Evolutionary conservation across 2,888 invertebrate species (phyloP).

Genomic region (Idaea aversata): DNA sequence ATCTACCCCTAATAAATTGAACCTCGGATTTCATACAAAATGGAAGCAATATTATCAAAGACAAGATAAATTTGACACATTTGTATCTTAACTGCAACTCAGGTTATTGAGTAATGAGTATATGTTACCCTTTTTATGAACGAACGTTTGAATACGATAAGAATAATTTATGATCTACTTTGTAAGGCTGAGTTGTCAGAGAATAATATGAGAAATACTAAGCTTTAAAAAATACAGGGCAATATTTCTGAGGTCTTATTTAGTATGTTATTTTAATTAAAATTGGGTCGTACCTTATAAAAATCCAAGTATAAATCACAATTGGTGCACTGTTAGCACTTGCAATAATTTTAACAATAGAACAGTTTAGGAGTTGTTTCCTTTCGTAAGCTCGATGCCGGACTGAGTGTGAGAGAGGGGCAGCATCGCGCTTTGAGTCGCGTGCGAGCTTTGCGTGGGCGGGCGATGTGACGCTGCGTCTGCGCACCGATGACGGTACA

Average conservation of each 20-base stretch:
- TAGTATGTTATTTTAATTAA: not conserved
- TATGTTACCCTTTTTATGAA: not conserved
- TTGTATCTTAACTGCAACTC: not conserved
- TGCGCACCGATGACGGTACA: slow-evolving; percentile 53
- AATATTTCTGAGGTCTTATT: not conserved
- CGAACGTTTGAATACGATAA: not conserved
- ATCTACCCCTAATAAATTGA: not conserved
- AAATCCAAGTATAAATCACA: slow-evolving; percentile 27
- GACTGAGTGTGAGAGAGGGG: slow-evolving; percentile 54
- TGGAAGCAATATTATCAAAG: not conserved
- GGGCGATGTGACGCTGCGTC: slow-evolving; percentile 44
- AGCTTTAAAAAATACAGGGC: not conserved
- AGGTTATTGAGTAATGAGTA: not conserved
- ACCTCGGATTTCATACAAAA: not conserved
- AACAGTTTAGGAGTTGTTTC: slow-evolving; percentile 51
- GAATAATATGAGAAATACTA: not conserved
- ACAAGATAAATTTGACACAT: not conserved
- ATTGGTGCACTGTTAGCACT: slow-evolving; percentile 30
- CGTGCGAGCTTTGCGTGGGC: slow-evolving; percentile 65
- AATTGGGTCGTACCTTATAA: slow-evolving; percentile 6
- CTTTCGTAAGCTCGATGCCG: slow-evolving; percentile 59
- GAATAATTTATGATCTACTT: not conserved
- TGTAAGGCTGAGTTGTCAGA: not conserved
- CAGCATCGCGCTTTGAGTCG: slow-evolving; percentile 56
- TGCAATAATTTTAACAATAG: slow-evolving; percentile 23